Evolutionary conservation across 2,888 invertebrate species (phyloP).

Genomic region (Cantharis rufa): DNA sequence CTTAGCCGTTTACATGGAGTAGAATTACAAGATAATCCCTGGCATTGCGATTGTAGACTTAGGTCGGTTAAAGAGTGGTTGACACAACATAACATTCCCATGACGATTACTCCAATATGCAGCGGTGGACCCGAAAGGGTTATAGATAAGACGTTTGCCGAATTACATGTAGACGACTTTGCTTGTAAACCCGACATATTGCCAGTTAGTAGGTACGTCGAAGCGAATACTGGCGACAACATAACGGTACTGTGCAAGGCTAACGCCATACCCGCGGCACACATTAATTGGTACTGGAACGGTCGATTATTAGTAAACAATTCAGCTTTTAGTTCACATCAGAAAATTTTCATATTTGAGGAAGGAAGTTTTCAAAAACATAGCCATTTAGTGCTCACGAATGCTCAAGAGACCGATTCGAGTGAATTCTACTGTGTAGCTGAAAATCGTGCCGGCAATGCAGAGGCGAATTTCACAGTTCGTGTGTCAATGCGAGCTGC

Average conservation of each 20-base stretch:
- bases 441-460: slow-evolving; percentile 85
- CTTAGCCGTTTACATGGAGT: slow-evolving; percentile 76
- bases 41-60: slow-evolving; percentile 86
- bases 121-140: slow-evolving; percentile 72
- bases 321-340: slow-evolving; percentile 77
- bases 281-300: slow-evolving; percentile 86
- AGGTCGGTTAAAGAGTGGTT: slow-evolving; percentile 83
- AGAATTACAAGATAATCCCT: slow-evolving; percentile 84
- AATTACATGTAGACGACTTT: slow-evolving; percentile 79
- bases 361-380: slow-evolving; percentile 76
- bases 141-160: slow-evolving; percentile 73
- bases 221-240: slow-evolving; percentile 81
- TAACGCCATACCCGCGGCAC: slow-evolving; percentile 79
- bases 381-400: slow-evolving; percentile 76
- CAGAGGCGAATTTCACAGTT: slow-evolving; percentile 87
- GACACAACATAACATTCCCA: slow-evolving; percentile 73
- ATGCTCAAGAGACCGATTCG: slow-evolving; percentile 81
- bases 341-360: slow-evolving; percentile 76
- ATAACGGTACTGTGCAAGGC: slow-evolving; percentile 82
- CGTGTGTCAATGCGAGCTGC: slow-evolving; percentile 78
- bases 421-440: slow-evolving; percentile 88
- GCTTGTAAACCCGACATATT: slow-evolving; percentile 84
- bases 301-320: slow-evolving; percentile 77
- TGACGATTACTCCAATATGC: slow-evolving; percentile 79
- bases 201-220: slow-evolving; percentile 75